These are phyloP conservation scores for Stictocephala bisonia DNA, from an alignment of 2,888 invertebrate genomes.

Conservation along the genomic window DNA sequence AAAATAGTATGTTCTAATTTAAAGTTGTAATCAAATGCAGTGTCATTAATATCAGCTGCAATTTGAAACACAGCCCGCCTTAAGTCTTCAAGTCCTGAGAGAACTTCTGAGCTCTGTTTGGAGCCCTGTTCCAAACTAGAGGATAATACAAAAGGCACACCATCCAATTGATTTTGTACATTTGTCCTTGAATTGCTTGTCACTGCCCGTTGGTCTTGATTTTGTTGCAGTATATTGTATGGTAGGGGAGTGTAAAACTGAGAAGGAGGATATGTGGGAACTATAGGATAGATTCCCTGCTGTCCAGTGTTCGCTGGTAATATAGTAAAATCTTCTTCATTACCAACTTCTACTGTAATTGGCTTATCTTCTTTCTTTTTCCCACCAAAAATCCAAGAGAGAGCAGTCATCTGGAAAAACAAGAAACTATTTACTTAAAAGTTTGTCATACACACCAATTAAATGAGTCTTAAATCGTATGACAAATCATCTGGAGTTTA, in stretches of 20 bases:
- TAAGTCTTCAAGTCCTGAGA: neutral
- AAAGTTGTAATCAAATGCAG: constrained; percentile 8
- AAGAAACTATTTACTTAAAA: too few species aligned
- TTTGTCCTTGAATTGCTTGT: neutral
- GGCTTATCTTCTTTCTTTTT: constrained; percentile 38
- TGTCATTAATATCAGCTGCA: constrained; percentile 26
- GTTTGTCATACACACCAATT: too few species aligned
- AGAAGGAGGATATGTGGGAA: neutral
- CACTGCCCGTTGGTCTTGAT: neutral
- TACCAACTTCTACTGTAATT: constrained; percentile 12
- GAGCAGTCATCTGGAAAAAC: constrained; percentile 29
- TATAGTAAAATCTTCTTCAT: constrained; percentile 11
- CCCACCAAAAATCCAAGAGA: constrained; percentile 28
- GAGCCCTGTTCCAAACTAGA: constrained; percentile 12
- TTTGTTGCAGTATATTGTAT: neutral
- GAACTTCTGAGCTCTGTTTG: neutral
- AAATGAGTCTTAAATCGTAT: too few species aligned
- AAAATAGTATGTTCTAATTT: neutral
- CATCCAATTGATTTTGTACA: constrained; percentile 24
- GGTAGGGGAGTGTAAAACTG: constrained; percentile 15
- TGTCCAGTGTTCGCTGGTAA: neutral
- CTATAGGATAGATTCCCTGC: constrained; percentile 1
- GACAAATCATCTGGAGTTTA: too few species aligned
- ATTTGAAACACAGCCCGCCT: constrained; percentile 27
- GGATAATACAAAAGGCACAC: constrained; percentile 6